Base-by-base conservation (phyloP, 1,140 invertebrate species). In the Dermatophagoides farinae region DNA sequence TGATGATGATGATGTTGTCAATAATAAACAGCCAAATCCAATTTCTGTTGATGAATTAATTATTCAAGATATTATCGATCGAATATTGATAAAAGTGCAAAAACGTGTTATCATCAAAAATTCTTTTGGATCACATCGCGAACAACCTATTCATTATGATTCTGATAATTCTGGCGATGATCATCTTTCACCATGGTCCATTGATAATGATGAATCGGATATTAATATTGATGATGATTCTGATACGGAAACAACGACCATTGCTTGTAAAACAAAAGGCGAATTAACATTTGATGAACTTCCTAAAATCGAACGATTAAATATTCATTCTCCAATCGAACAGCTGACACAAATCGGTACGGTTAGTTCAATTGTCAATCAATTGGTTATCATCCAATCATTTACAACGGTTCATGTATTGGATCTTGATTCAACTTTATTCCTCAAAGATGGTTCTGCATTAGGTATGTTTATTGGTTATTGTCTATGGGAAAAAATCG, bases 401-500 rank as follows among this genome's bases (percentile, higher is more conserved):
- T 70, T 79, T 40, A 77, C 78, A 50, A 77, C 77, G 54, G 80
- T 79, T 40, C 83, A 85, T 55, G 78, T 84, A 0, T 76, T 91
- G 46, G 81, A 92, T 75, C 70, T 90, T 55, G 87, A 90, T 57
- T 85, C 84, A 6, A 76, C 91, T 23, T 71, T 92, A 25, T 92
- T 92, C 69, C 64, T 85, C 38, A 65, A 67, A 62, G 61, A 66
- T 40, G 64, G 67, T 43, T 63, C 65, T 40, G 63, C 67, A 12
- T 62, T 71, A 43, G 53, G 53, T 38, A 20, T 5, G 53, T 14
- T 55, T 16, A 1, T 38, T 16, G 2, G 1, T 6, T n/a, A 4
- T 22, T 16, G 23, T 2, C 16, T 53, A n/a, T n/a, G n/a, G n/a
- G n/a, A n/a, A n/a, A n/a, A n/a, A n/a, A n/a, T n/a, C n/a, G n/a